phyloP scores from a whole-genome alignment of 2,888 invertebrate species.

The Chloromyia formosa region DNA sequence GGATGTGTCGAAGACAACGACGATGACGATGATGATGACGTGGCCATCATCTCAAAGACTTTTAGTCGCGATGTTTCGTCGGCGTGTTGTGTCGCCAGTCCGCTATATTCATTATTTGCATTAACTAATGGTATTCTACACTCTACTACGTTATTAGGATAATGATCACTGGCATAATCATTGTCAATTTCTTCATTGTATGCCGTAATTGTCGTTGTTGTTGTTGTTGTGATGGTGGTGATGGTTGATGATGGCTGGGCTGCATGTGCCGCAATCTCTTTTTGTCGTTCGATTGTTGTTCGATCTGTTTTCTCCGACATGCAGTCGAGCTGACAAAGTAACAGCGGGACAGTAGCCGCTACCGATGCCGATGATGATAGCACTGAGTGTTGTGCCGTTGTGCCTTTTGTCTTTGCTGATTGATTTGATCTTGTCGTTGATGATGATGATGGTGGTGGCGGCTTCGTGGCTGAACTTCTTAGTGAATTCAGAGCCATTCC shows the following conservation, averaged over 20 bases:
- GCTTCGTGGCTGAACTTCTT: no score
- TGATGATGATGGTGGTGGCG: no score
- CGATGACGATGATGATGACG: neutral
- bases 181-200: conserved; percentile 27
- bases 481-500: neutral
- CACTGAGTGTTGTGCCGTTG: no score
- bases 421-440: conserved; percentile 1
- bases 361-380: no score
- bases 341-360: neutral
- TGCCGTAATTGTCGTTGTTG: conserved; percentile 21
- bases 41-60: conserved; percentile 5
- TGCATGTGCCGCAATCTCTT: neutral
- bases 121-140: conserved; percentile 50
- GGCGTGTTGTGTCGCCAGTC: conserved; percentile 2
- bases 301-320: neutral
- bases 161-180: conserved; percentile 40
- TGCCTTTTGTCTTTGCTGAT: conserved; percentile 1
- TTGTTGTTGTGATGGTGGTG: neutral
- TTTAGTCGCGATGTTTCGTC: conserved; percentile 42
- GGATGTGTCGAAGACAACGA: neutral
- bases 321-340: neutral
- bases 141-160: conserved; percentile 46
- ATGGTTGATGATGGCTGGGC: neutral
- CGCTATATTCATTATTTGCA: conserved; percentile 44
- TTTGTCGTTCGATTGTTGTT: neutral